Conservation (phyloP, 2,797 vertebrate genomes). For the Anabas testudineus region DNA sequence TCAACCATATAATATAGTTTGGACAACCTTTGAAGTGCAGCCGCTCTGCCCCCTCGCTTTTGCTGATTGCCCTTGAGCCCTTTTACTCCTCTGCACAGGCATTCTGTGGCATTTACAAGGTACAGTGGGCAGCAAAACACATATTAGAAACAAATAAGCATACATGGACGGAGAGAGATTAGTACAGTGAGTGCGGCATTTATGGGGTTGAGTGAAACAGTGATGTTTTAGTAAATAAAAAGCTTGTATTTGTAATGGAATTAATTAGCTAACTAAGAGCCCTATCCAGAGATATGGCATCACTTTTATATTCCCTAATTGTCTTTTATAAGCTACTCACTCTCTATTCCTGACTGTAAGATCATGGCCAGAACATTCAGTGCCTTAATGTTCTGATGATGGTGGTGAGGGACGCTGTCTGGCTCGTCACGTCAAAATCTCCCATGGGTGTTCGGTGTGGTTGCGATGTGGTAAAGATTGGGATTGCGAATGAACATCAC, state of each 20-base stretch:
- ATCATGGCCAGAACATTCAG: not conserved
- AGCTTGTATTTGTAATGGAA: not conserved
- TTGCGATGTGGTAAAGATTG: too few relatives aligned
- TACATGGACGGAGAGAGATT: slow-evolving; percentile 45
- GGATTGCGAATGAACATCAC: too few relatives aligned
- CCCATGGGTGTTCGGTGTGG: too few relatives aligned
- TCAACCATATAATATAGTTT: slow-evolving; percentile 76
- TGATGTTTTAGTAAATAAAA: slow-evolving; percentile 38
- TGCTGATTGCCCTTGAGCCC: slow-evolving; percentile 77
- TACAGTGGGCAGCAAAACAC: slow-evolving; percentile 75
- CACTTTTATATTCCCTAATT: not conserved
- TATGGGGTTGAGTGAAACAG: slow-evolving; percentile 36
- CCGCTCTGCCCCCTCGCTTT: slow-evolving; percentile 60
- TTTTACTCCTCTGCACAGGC: slow-evolving; percentile 67
- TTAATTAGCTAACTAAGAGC: not conserved
- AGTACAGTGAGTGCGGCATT: slow-evolving; percentile 48
- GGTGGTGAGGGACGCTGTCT: too few relatives aligned
- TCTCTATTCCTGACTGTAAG: not conserved
- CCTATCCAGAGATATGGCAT: not conserved
- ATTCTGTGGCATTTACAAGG: slow-evolving; percentile 81
- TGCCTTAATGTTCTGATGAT: too few relatives aligned
- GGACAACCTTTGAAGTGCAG: slow-evolving; percentile 75
- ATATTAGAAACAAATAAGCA: slow-evolving; percentile 72
- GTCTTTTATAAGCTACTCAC: not conserved
- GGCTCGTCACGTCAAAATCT: too few relatives aligned